Conservation (phyloP, 2,113 vertebrate species). For the Parus major region DNA sequence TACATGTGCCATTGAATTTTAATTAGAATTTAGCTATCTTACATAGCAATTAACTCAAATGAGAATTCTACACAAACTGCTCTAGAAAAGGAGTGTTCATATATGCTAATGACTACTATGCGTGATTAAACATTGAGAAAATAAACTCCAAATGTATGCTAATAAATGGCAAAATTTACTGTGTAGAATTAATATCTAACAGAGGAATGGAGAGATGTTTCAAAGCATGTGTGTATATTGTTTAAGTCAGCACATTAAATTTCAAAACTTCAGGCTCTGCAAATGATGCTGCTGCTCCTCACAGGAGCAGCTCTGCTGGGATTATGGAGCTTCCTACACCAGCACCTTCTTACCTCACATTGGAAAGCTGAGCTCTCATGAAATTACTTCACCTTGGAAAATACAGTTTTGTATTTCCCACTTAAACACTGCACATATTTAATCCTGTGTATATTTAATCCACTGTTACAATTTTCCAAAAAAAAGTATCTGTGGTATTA, state of each 20-base stretch:
- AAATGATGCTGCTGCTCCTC: neutral
- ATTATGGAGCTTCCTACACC: fast-evolving
- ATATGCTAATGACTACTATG: constrained; percentile 58
- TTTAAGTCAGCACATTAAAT: neutral
- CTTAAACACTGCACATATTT: neutral
- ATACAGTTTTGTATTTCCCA: neutral
- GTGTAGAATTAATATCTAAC: constrained; percentile 18
- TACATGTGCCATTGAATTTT: constrained; percentile 64
- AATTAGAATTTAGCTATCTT: constrained; percentile 67
- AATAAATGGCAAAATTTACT: constrained; percentile 56
- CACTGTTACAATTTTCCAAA: fast-evolving
- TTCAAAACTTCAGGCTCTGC: neutral
- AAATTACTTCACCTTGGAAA: neutral
- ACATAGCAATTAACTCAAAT: constrained; percentile 63
- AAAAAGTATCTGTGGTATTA: neutral
- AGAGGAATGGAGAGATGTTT: neutral
- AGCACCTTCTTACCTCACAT: neutral
- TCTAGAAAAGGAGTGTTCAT: constrained; percentile 53
- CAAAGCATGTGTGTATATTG: neutral
- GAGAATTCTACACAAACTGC: constrained; percentile 52
- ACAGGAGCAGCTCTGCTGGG: neutral
- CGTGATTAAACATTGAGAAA: constrained; percentile 57
- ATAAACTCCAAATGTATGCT: constrained; percentile 63
- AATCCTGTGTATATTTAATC: neutral
- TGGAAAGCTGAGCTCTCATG: neutral